Base-by-base conservation (phyloP, 1,140 invertebrate species). In the Aphaenogaster ashmeadi region DNA sequence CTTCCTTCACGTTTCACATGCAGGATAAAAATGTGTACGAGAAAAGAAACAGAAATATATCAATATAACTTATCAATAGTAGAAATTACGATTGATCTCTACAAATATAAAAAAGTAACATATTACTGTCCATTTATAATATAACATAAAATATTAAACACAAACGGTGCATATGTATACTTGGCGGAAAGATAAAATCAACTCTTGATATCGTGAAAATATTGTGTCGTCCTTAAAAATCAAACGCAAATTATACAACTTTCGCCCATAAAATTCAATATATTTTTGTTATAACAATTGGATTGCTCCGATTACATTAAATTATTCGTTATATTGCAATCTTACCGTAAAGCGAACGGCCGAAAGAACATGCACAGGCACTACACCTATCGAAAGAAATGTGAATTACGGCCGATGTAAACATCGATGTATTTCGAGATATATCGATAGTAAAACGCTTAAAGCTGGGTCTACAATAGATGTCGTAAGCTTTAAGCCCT, bases 241-340 rank as follows among this genome's bases (percentile, higher is more conserved):
- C n/a, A 33, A 60, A 0, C 1, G 13, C 52, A 67, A 87, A 87
- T 44, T 44, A 66, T 38, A 52, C 6, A 54, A 81, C 90, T 83
- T 85, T 87, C 72, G 13, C 56, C 4, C 50, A 71, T 56, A 62
- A 74, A 72, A 77, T 47, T n/a, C 66, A 54, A 64, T 64, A 75
- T 84, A 77, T 33, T n/a, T 8, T 84, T 86, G 13, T 33, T 86
- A 86, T 50, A 91, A 72, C 27, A 85, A 62, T 27, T 77, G 71
- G 92, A 93, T 93, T 92, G 74, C 71, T 87, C 72, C 21, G 92
- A 93, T 93, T 88, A 88, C 66, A 67, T 79, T 71, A 58, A 27
- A 64, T 62, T 18, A 0, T 9, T 54, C n/a, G 41, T 78, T 58
- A 78, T 38, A 75, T 69, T 38, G 79, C 15, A 58, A 75, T 71